phyloP scores from a whole-genome alignment of 2,888 invertebrate genomes.

The Tridacna gigas region DNA sequence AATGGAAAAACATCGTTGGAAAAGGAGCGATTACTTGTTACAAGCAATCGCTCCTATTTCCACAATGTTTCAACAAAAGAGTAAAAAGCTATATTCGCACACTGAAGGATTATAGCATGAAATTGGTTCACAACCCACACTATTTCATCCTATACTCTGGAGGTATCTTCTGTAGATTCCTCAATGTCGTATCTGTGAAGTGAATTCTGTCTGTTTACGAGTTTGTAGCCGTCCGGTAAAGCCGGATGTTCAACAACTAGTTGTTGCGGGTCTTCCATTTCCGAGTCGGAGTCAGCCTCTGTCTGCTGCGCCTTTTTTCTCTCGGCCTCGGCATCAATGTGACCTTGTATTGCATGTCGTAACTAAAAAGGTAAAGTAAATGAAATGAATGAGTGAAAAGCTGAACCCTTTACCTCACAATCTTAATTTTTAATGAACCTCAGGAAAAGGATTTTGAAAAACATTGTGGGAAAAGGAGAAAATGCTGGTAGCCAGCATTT shows the following conservation, averaged over 20 bases:
- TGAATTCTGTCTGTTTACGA: conserved; percentile 46
- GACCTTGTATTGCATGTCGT: conserved; percentile 78
- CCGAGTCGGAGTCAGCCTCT: conserved; percentile 41
- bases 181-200: background rate
- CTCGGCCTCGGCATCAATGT: conserved; percentile 76
- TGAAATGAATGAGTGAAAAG: background rate
- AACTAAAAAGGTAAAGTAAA: conserved; percentile 63
- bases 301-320: conserved; percentile 35
- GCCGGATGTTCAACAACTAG: conserved; percentile 49
- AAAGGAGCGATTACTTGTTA: too few species aligned
- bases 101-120: background rate
- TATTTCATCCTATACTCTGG: background rate
- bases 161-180: background rate
- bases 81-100: too few species aligned
- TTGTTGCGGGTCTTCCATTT: conserved; percentile 53
- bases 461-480: too few species aligned
- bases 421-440: too few species aligned
- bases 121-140: background rate
- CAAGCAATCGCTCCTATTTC: too few species aligned
- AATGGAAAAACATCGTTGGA: too few species aligned
- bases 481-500: too few species aligned
- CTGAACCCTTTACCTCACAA: too few species aligned
- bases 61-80: too few species aligned
- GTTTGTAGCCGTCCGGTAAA: conserved; percentile 52
- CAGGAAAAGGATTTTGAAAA: too few species aligned